Evolutionary conservation across 2,888 invertebrate species (phyloP).

Genomic region (Drosophila antonietae): DNA sequence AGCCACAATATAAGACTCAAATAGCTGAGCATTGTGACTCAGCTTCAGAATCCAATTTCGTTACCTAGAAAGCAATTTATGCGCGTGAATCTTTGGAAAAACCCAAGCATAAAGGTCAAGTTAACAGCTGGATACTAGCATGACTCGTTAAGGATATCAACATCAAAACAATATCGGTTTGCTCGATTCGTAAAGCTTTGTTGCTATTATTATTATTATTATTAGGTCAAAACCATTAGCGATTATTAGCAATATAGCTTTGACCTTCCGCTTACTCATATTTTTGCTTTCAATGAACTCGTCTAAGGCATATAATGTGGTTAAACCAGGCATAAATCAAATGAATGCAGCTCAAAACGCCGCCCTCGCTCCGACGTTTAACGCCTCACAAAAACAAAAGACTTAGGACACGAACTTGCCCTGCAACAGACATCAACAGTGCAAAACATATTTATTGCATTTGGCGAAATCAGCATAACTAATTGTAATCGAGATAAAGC

Average conservation of each 20-base stretch:
- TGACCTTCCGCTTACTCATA: slow-evolving; percentile 44
- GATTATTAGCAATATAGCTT: slow-evolving; percentile 10
- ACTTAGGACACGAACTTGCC: slow-evolving; percentile 80
- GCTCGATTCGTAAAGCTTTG: background rate
- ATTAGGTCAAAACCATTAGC: slow-evolving; percentile 17
- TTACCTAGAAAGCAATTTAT: background rate
- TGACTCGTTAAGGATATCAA: slow-evolving; percentile 7
- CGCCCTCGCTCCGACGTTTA: slow-evolving; percentile 34
- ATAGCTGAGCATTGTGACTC: background rate
- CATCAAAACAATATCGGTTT: background rate
- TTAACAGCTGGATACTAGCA: background rate
- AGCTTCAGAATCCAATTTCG: slow-evolving; percentile 1
- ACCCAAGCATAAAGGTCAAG: background rate
- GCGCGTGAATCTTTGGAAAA: slow-evolving; percentile 5
- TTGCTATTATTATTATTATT: background rate
- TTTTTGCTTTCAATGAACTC: slow-evolving; percentile 37
- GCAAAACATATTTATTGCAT: slow-evolving; percentile 62
- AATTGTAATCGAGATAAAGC: slow-evolving; percentile 68
- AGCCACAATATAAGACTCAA: background rate
- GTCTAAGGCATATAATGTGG: slow-evolving; percentile 20
- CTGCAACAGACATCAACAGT: slow-evolving; percentile 37
- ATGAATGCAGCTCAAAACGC: slow-evolving; percentile 35
- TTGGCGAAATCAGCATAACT: slow-evolving; percentile 65
- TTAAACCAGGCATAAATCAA: slow-evolving; percentile 49
- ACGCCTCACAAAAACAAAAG: slow-evolving; percentile 62